Percentiles rank a stretch among this genome's conserved stretches.
Evolutionary conservation across 2,888 invertebrate genomes (phyloP).

Genomic region (Arrhopalites spinosus): DNA sequence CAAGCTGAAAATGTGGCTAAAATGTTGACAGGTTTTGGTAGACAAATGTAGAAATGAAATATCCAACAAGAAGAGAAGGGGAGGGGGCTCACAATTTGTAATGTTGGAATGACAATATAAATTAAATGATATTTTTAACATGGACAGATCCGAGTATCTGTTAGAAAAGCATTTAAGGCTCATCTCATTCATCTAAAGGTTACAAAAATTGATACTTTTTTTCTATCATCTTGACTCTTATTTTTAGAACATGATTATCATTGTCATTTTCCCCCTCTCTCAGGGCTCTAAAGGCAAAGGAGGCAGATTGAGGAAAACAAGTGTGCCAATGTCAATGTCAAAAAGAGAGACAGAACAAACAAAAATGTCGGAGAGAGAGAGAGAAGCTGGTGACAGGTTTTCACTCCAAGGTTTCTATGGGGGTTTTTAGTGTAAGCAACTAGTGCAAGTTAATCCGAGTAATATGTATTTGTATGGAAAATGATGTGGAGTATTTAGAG

Average conservation of each 20-base stretch:
- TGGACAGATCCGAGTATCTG: too few species aligned
- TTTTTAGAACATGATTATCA: background rate
- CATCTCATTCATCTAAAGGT: too few species aligned
- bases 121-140: too few species aligned
- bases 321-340: too few species aligned
- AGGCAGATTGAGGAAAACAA: too few species aligned
- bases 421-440: background rate
- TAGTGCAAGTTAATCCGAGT: background rate
- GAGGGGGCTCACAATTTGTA: too few species aligned
- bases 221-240: constrained; percentile 2
- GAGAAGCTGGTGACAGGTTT: background rate
- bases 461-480: background rate
- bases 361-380: background rate
- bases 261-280: background rate
- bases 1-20: constrained; percentile 17
- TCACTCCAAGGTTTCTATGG: background rate
- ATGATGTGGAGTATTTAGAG: too few species aligned
- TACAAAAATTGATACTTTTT: background rate
- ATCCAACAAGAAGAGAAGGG: background rate
- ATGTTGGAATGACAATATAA: too few species aligned
- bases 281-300: too few species aligned
- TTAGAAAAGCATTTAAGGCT: too few species aligned
- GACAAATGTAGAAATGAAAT: background rate
- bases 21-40: constrained; percentile 19
- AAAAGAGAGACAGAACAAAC: background rate